phyloP scores from a whole-genome alignment of 1,140 invertebrate genomes.

The Coptotermes formosanus region DNA sequence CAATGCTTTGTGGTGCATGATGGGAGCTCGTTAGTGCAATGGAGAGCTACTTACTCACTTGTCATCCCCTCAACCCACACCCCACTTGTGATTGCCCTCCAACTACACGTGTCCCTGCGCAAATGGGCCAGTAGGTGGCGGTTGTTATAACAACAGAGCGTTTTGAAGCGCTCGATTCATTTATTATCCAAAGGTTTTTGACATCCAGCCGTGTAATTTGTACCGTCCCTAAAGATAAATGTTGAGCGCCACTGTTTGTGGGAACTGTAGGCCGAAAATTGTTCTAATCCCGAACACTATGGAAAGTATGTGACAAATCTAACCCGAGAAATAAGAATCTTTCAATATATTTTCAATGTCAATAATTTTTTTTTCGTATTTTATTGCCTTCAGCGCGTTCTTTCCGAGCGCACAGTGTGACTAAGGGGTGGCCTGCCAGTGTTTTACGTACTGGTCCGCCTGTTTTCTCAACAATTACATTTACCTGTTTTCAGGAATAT shows the following conservation, averaged over 20 bases:
- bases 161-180: not conserved
- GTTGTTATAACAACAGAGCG: not conserved
- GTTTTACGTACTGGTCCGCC: no score
- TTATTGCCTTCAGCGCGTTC: no score
- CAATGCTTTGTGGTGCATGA: not conserved
- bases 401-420: no score
- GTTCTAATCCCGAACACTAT: not conserved
- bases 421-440: no score
- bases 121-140: not conserved
- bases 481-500: no score
- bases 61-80: not conserved
- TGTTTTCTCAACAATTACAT: no score
- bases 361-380: no score
- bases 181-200: slow-evolving; percentile 7
- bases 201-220: not conserved
- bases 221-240: not conserved
- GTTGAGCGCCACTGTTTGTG: not conserved
- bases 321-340: no score
- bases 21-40: not conserved
- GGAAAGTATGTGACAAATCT: no score
- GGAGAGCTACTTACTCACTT: not conserved
- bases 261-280: not conserved
- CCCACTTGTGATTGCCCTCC: not conserved
- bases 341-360: no score
- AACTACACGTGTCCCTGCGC: not conserved